These are phyloP conservation scores for Austrolebias charrua DNA, from an alignment of 2,797 vertebrate genomes.

Conservation along the genomic window DNA sequence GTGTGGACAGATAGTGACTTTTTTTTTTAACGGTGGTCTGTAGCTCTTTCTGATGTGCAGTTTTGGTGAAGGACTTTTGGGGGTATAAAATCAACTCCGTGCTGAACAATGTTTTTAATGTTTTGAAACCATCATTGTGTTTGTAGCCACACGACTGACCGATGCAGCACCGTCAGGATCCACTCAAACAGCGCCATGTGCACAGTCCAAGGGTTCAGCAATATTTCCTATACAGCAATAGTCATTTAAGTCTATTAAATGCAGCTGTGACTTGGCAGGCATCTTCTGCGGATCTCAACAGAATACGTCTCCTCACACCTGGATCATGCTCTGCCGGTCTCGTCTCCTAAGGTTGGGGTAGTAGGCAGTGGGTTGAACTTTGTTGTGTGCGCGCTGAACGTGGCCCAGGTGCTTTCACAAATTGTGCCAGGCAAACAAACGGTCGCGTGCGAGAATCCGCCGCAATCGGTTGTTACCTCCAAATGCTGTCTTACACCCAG, in stretches of 20 bases:
- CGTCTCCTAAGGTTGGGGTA: slow-evolving; percentile 1
- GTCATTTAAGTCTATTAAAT: slow-evolving; percentile 62
- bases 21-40: slow-evolving; percentile 60
- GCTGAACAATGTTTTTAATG: slow-evolving; percentile 48
- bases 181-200: slow-evolving; percentile 56
- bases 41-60: slow-evolving; percentile 66
- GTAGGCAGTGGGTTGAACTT: slow-evolving; percentile 13
- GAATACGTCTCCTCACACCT: slow-evolving; percentile 57
- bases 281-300: slow-evolving; percentile 53
- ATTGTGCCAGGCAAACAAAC: slow-evolving; percentile 66
- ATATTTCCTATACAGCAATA: slow-evolving; percentile 82
- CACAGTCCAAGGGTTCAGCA: slow-evolving; percentile 71
- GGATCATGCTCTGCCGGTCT: slow-evolving; percentile 48
- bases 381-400: slow-evolving; percentile 30
- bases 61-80: slow-evolving; percentile 46
- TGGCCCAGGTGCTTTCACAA: slow-evolving; percentile 70
- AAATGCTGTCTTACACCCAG: slow-evolving; percentile 87
- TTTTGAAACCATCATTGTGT: slow-evolving; percentile 52
- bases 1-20: slow-evolving; percentile 64
- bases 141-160: slow-evolving; percentile 47
- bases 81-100: slow-evolving; percentile 15
- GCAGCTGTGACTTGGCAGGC: slow-evolving; percentile 61
- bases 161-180: slow-evolving; percentile 42
- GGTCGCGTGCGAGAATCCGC: slow-evolving; percentile 29
- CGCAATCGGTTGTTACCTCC: slow-evolving; percentile 73